Evolutionary conservation across 2,797 vertebrate genomes (phyloP).

Genomic region (Calcarius lapponicus): DNA sequence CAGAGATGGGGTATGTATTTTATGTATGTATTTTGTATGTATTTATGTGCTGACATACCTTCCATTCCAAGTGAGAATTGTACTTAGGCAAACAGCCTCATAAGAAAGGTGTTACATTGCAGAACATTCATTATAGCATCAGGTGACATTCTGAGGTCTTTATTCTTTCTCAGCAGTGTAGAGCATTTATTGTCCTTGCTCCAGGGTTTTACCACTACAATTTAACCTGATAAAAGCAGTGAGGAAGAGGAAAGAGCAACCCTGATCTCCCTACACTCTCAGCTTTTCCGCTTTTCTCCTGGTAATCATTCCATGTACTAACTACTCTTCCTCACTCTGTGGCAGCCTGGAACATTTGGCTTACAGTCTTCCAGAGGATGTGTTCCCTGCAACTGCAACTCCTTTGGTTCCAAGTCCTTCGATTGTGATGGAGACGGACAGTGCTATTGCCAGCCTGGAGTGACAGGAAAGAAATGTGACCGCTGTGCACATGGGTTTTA

Average conservation of each 20-base stretch:
- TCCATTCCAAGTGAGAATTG: neutral
- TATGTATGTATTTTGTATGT: no score
- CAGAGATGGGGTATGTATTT: neutral
- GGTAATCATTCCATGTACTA: neutral
- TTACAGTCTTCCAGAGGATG: constrained; percentile 83
- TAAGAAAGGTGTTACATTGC: neutral
- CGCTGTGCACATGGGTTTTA: constrained; percentile 89
- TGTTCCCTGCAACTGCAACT: constrained; percentile 94
- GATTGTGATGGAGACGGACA: constrained; percentile 91
- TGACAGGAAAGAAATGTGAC: constrained; percentile 91
- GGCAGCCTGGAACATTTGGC: constrained; percentile 86
- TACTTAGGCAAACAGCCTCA: neutral
- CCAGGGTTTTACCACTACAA: neutral
- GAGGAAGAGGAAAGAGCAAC: neutral
- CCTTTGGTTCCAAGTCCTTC: constrained; percentile 96
- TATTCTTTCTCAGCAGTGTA: neutral
- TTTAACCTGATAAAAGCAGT: neutral
- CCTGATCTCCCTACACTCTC: neutral
- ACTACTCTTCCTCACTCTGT: neutral
- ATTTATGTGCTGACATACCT: neutral
- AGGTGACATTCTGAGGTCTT: neutral
- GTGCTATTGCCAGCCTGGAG: constrained; percentile 94
- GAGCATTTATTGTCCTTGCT: neutral
- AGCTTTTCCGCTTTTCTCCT: neutral
- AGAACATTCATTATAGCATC: neutral